Evolutionary conservation across 1,140 invertebrate genomes (phyloP).

Genomic region (Ephestia elutella): DNA sequence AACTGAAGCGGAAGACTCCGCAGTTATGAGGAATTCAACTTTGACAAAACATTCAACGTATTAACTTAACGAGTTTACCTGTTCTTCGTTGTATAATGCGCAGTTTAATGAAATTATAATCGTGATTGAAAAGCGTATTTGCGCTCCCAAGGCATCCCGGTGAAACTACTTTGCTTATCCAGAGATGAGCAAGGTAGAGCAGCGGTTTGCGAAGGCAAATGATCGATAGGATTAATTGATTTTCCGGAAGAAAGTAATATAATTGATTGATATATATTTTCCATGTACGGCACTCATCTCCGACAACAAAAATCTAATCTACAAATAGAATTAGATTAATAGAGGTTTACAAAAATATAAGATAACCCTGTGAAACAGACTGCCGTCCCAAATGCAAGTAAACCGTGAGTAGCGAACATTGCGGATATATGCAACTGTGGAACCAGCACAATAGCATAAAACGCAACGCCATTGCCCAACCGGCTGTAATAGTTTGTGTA

Average conservation of each 20-base stretch:
- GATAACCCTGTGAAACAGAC: not conserved
- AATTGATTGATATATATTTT: too few species aligned
- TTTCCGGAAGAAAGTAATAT: too few species aligned
- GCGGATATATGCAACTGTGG: not conserved
- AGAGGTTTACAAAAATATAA: too few species aligned
- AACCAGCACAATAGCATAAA: not conserved
- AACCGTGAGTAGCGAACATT: not conserved
- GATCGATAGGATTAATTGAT: too few species aligned
- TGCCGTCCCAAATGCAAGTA: not conserved
- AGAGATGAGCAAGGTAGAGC: too few species aligned
- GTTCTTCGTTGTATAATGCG: not conserved
- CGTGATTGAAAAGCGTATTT: too few species aligned
- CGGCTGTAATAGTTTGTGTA: conserved; percentile 6
- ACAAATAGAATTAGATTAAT: too few species aligned
- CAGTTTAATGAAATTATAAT: not conserved
- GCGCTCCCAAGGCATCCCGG: too few species aligned
- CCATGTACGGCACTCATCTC: too few species aligned
- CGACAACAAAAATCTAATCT: too few species aligned
- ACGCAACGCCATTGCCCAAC: not conserved
- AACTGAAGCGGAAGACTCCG: not conserved
- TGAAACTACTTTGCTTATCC: too few species aligned
- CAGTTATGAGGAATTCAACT: not conserved
- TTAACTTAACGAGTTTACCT: conserved; percentile 2
- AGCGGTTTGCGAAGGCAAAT: too few species aligned
- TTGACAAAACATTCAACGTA: not conserved